Base-by-base conservation (phyloP, 2,888 invertebrate genomes). In the Gortyna flavago region DNA sequence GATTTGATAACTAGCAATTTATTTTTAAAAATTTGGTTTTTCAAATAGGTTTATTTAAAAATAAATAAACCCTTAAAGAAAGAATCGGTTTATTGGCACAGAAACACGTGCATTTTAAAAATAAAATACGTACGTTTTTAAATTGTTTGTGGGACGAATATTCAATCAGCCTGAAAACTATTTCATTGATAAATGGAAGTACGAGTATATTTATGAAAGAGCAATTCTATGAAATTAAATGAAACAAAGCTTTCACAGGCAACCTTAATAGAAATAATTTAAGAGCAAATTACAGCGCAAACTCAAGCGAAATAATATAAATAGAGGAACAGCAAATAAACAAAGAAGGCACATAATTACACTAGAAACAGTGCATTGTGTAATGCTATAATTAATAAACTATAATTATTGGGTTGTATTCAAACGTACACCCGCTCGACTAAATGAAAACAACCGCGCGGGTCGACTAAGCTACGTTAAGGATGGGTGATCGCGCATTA, bases 301-400 rank as follows among this genome's bases (percentile, higher is more conserved):
- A 72, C 51, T 38, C 29, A 54, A 25, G 38, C 21, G 9, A 72
- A 38, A 51, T 16, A 38, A 51, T 16, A 51, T 29, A 21, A 51
- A 38, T 51, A 4, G 68, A 13, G 0, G n/a, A 67, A 18, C 13
- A 38, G 25, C 54, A 25, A 51, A 38, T 16, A 72, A 72, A 29
- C 38, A 68, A 29, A 72, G 38, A n/a, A n/a, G n/a, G n/a, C n/a
- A n/a, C n/a, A n/a, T 38, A 38, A 68, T 68, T 4, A 72, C 29
- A 64, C 9, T 44, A 11, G 9, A 62, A 18, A 38, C 21, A 18
- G 32, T 29, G 21, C 16, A 38, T 13, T 11, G 21, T 54, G 18
- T 54, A 38, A 9, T 9, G 57, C 7, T 35, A 5, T 48, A 21
- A 35, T 35, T 35, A 62, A 62, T 21, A 32, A 32, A 16, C 25